phyloP scores from a whole-genome alignment of 1,140 invertebrate genomes.

The Stegodyphus dumicola region DNA sequence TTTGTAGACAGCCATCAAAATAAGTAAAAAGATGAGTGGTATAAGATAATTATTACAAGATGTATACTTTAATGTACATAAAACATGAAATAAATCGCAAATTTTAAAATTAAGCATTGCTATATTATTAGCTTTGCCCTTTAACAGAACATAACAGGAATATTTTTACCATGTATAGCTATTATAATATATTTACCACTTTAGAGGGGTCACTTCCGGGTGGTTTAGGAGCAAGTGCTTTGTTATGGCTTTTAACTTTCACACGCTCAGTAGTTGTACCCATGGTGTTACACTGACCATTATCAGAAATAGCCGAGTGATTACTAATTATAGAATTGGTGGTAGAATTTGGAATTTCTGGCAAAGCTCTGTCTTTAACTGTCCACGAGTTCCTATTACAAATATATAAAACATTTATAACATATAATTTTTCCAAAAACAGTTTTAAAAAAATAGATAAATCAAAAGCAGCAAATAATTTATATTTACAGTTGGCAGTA shows the following conservation, averaged over 20 bases:
- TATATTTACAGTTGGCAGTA: too few relatives aligned
- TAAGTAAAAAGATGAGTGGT: too few relatives aligned
- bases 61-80: too few relatives aligned
- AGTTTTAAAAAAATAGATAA: background rate
- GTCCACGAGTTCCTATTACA: constrained; percentile 48
- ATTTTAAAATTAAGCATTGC: too few relatives aligned
- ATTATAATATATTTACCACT: constrained; percentile 27
- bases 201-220: constrained; percentile 48
- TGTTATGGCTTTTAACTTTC: constrained; percentile 51
- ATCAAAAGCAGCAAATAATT: background rate
- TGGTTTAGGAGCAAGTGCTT: constrained; percentile 44
- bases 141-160: too few relatives aligned
- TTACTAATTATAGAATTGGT: background rate
- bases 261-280: background rate
- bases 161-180: background rate
- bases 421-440: background rate
- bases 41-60: too few relatives aligned
- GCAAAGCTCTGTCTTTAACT: constrained; percentile 56
- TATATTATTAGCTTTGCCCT: too few relatives aligned
- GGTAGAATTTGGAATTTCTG: constrained; percentile 42
- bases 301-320: background rate
- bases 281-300: background rate
- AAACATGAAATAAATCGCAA: too few relatives aligned
- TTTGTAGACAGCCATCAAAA: too few relatives aligned
- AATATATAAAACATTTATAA: background rate